Evolutionary conservation across 2,113 vertebrate species (phyloP).

Genomic region (Hypomesus transpacificus): DNA sequence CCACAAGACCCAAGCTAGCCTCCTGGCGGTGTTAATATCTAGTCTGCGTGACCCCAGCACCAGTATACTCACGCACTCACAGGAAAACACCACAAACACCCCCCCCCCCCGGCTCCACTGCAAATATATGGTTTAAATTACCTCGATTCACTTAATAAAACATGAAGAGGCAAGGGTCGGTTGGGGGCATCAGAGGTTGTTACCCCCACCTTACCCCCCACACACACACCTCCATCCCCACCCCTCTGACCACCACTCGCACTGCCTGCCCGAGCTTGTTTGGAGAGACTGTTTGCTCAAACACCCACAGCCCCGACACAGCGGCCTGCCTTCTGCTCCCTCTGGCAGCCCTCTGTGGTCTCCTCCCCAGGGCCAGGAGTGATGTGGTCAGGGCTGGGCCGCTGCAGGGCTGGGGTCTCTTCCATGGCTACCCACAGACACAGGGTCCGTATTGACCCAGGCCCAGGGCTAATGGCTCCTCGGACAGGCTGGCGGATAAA

Average conservation of each 20-base stretch:
- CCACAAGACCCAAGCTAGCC: constrained; percentile 1
- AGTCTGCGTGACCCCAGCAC: constrained; percentile 16
- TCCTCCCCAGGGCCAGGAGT: constrained; percentile 52
- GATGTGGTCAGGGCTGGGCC: constrained; percentile 64
- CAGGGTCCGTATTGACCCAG: constrained; percentile 67
- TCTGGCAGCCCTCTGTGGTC: constrained; percentile 49
- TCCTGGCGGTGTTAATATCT: not conserved
- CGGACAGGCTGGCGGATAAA: constrained; percentile 62
- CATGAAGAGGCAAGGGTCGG: constrained; percentile 16
- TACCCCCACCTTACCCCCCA: constrained; percentile 26
- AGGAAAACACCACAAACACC: constrained; percentile 19
- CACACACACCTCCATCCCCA: not conserved
- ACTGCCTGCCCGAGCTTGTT: constrained; percentile 58
- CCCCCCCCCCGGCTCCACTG: not conserved
- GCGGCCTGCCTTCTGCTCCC: constrained; percentile 2
- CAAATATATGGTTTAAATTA: constrained; percentile 47
- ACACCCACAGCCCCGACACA: constrained; percentile 50
- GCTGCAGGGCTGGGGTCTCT: constrained; percentile 48
- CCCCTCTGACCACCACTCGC: constrained; percentile 46
- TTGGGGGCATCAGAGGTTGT: constrained; percentile 23
- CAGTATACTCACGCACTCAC: constrained; percentile 31
- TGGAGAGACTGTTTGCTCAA: constrained; percentile 59
- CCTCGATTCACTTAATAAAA: constrained; percentile 49
- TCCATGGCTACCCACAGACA: constrained; percentile 58
- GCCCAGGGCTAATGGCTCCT: constrained; percentile 57